A percentile compares a stretch with the other conserved stretches of the same genome.
These are phyloP conservation scores for Galaxias olidus DNA, from an alignment of 2,797 vertebrate genomes.

Conservation along the genomic window DNA sequence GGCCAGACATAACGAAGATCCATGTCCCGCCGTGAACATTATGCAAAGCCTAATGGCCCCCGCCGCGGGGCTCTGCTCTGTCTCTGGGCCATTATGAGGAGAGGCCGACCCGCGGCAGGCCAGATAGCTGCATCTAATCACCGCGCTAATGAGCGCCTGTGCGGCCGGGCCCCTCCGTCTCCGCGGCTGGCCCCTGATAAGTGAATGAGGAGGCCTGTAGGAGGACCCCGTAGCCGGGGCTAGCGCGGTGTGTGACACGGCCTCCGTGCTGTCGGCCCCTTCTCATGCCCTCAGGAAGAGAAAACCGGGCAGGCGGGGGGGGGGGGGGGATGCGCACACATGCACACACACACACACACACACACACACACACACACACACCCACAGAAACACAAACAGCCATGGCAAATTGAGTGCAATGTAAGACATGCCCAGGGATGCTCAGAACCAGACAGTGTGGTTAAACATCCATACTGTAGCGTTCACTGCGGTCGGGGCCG, in stretches of 20 bases:
- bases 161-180: not conserved
- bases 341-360: slow-evolving; percentile 18
- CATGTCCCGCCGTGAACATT: slow-evolving; percentile 59
- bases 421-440: slow-evolving; percentile 40
- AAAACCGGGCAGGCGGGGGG: too few species aligned
- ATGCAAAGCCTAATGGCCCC: slow-evolving; percentile 62
- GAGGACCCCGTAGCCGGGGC: too few species aligned
- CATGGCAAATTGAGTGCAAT: slow-evolving; percentile 36
- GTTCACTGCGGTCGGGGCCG: slow-evolving; percentile 52
- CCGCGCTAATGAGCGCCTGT: slow-evolving; percentile 32
- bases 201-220: too few species aligned
- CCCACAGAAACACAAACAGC: slow-evolving; percentile 6
- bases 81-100: slow-evolving; percentile 56
- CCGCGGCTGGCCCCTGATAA: not conserved
- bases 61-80: slow-evolving; percentile 50
- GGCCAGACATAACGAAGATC: slow-evolving; percentile 61
- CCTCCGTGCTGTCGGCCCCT: too few species aligned
- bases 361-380: slow-evolving; percentile 13
- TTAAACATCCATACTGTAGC: slow-evolving; percentile 41
- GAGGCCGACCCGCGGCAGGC: slow-evolving; percentile 23
- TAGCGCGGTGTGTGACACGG: too few species aligned
- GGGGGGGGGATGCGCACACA: slow-evolving; percentile 8
- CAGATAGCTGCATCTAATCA: slow-evolving; percentile 45
- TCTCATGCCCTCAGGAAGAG: too few species aligned
- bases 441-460: slow-evolving; percentile 36